Base-by-base conservation (phyloP, 2,888 invertebrate genomes). In the Sarcophaga subvicina region DNA sequence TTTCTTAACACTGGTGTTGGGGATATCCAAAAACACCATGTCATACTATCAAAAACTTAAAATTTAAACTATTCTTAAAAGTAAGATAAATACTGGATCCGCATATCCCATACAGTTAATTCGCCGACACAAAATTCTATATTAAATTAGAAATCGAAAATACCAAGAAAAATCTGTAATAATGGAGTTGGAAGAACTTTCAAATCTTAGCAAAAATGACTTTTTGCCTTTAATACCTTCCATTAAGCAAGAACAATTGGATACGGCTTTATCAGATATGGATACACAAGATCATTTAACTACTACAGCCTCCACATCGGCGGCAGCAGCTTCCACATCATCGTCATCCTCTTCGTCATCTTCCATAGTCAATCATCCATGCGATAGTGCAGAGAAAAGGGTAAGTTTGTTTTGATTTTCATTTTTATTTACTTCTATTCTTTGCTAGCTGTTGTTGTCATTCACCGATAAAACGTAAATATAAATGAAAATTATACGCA, bases 331-430 rank as follows among this genome's bases (percentile, higher is more conserved):
- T 27, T 90, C 92, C 22, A 90, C 91, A 59, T 86, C 85, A 47
- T 83, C 78, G 49, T 86, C 85, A 47, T 67, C 67, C 37, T 67
- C 67, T 17, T 76, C 71, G 11, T 90, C 92, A 37, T 91, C 92
- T 22, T 91, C 92, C n/a, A 89, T 92, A 88, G 92, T 92, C 17
- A 93, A 93, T 90, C 93, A 93, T 90, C 93, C 93, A 76, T 93
- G 93, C 79, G 93, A 94, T 85, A 94, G 93, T 88, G 93, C 92
- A 25, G 93, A 94, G 79, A 94, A 94, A 89, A 91, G 93, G 91
- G 93, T 93, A 91, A 93, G 93, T 84, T 80, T 64, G 25, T 77
- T 80, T 75, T 78, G 25, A 45, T 75, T 71, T 72, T 12, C 45
- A 60, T 63, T 54, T 22, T 66, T 37, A 37, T 27, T 25, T 27